Conservation (phyloP, 2,888 invertebrate species). For the Endomychus coccineus region DNA sequence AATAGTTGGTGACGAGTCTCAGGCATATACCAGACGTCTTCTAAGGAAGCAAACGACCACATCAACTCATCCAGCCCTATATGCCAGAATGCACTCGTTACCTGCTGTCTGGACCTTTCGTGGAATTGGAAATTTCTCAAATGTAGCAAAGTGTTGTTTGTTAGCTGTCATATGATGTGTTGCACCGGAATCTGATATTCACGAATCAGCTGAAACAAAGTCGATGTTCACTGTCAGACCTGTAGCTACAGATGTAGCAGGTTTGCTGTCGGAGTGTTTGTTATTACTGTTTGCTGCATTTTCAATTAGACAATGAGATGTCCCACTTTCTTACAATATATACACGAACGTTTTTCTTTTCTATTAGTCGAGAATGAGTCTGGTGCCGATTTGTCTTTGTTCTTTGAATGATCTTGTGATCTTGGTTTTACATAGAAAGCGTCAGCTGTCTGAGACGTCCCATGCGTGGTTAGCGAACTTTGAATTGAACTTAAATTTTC, state of each 20-base stretch:
- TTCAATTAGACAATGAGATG: constrained; percentile 17
- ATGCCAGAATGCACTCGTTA: constrained; percentile 15
- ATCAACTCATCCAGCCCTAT: constrained; percentile 12
- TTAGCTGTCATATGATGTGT: constrained; percentile 16
- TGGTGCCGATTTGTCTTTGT: constrained; percentile 3
- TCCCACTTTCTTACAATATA: constrained; percentile 21
- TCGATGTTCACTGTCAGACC: constrained; percentile 15
- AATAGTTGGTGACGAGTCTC: constrained; percentile 20
- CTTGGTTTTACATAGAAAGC: too few relatives aligned
- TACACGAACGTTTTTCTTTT: constrained; percentile 12
- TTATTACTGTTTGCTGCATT: constrained; percentile 11
- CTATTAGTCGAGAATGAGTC: constrained; percentile 13
- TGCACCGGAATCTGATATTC: constrained; percentile 20
- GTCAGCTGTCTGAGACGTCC: constrained; percentile 10
- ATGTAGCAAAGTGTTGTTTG: constrained; percentile 16
- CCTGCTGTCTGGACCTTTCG: constrained; percentile 17
- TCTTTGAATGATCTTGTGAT: constrained; percentile 17
- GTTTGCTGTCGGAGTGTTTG: constrained; percentile 11
- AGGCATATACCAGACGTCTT: constrained; percentile 17
- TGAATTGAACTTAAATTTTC: constrained; percentile 21
- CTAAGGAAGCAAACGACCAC: constrained; percentile 15
- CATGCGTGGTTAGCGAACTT: constrained; percentile 12
- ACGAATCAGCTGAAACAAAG: constrained; percentile 16
- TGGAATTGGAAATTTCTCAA: constrained; percentile 14
- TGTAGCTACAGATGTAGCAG: constrained; percentile 17